Percentiles rank a stretch among this genome's conserved stretches.
These are phyloP conservation scores for Melanocharis versteri DNA, from an alignment of 2,113 vertebrate species.

Conservation along the genomic window DNA sequence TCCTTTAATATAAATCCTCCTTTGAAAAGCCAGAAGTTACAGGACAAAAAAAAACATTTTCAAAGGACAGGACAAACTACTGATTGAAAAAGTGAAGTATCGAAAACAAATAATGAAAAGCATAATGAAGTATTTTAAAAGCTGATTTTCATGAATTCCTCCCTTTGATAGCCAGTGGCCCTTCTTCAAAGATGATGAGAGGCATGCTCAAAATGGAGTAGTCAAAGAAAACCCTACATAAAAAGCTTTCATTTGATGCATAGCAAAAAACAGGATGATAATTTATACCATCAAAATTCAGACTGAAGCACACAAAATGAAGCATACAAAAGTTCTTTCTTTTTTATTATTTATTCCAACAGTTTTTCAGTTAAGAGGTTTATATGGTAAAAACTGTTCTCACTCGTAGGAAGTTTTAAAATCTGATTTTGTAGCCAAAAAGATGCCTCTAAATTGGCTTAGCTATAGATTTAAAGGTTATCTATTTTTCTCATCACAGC, in stretches of 20 bases:
- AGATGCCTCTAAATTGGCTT: not conserved
- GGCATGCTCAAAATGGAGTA: not conserved
- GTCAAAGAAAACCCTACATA: not conserved
- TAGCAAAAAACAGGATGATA: not conserved
- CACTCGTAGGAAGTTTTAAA: not conserved
- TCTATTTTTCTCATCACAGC: not conserved
- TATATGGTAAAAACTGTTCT: not conserved
- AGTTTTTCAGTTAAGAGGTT: not conserved
- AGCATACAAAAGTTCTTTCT: not conserved
- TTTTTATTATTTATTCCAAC: not conserved
- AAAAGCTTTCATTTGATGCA: not conserved
- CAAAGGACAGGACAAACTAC: not conserved
- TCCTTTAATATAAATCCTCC: not conserved
- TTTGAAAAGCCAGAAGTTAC: not conserved
- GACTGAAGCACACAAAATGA: not conserved
- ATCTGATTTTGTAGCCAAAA: not conserved
- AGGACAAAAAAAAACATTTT: not conserved
- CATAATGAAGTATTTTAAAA: not conserved
- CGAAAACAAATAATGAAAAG: not conserved
- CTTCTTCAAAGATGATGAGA: not conserved
- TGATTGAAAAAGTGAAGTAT: not conserved
- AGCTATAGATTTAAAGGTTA: conserved; percentile 20
- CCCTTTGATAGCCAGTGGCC: not conserved
- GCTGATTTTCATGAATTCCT: not conserved
- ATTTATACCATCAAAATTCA: not conserved